Conservation (phyloP, 2,888 invertebrate genomes). For the Orthosia cruda region DNA sequence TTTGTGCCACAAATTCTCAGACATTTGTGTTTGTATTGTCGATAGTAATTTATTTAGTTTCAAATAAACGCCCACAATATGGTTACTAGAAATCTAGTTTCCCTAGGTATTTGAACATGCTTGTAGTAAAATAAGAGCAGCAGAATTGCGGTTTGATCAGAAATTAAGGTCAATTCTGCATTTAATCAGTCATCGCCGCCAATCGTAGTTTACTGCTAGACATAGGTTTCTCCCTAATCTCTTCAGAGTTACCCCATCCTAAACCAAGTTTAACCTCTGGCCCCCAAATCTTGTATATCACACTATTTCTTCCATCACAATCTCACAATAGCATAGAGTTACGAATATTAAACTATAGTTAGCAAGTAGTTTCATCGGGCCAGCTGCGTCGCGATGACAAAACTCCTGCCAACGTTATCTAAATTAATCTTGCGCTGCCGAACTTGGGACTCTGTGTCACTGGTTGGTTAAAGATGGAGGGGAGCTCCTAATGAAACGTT, state of each 20-base stretch:
- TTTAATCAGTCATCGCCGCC: neutral
- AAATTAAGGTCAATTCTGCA: neutral
- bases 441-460: constrained; percentile 51
- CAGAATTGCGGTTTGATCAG: neutral
- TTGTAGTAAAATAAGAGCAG: neutral
- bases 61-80: neutral
- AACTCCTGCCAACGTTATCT: constrained; percentile 58
- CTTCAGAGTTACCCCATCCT: neutral
- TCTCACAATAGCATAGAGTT: constrained; percentile 43
- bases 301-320: constrained; percentile 35
- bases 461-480: constrained; percentile 9
- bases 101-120: neutral
- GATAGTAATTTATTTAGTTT: neutral
- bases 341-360: constrained; percentile 62
- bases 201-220: neutral
- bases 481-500: constrained; percentile 15
- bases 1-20: neutral
- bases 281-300: constrained; percentile 23
- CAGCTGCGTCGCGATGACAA: constrained; percentile 58
- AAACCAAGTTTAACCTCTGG: constrained; percentile 19
- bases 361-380: constrained; percentile 57
- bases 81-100: neutral
- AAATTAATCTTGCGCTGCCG: constrained; percentile 61
- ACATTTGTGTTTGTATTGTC: neutral
- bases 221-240: too few species aligned